Base-by-base conservation (phyloP, 2,113 vertebrate genomes). In the Phalacrocorax carbo region DNA sequence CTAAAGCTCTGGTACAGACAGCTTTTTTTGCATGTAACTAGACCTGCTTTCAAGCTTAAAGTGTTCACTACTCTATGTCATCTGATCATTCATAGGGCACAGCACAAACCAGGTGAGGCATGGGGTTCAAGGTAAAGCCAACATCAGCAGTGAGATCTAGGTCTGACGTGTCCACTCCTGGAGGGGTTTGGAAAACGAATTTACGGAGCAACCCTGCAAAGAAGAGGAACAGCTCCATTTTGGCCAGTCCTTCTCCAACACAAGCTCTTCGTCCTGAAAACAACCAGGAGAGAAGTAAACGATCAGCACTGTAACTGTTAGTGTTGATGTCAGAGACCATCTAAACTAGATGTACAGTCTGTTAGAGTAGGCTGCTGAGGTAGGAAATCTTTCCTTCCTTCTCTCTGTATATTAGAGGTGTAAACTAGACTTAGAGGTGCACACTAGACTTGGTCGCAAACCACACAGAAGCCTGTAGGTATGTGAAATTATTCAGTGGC, bases 221-320 rank as follows among this genome's bases (percentile, higher is more conserved):
- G 94, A 98, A 98, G 78, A 98, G 97, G 84, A 98, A 98, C 79
- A 98, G 96, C 85, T 98, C 98, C 98, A 98, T 98, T 90, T 65
- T 98, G 82, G 98, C 98, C 93, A 98, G 97, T 85, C 97, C 95
- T 96, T 98, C 98, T 55, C 98, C 98, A 49, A 96, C 15, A 51
- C 98, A 98, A 85, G 88, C 96, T 60, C 98, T 97, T 71, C 95
- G 95, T 22, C 98, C 98, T 98, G 91, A 82, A 92, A 95, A 83
- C 52, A 91, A 62, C 5, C 22, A 71, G 42, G 38, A 72, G 49
- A 96, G 66, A 85, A 86, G 36, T 36, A 58, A 44, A 26, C 11
- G 55, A 42, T 81, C 55, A 86, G 81, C 49, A 27, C 20, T 1
- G 1, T 23, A 36, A 62, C 52, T 57, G 29, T 58, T 72, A 5